Evolutionary conservation across 2,888 invertebrate genomes (phyloP).

Genomic region (Clistopyga incitator): DNA sequence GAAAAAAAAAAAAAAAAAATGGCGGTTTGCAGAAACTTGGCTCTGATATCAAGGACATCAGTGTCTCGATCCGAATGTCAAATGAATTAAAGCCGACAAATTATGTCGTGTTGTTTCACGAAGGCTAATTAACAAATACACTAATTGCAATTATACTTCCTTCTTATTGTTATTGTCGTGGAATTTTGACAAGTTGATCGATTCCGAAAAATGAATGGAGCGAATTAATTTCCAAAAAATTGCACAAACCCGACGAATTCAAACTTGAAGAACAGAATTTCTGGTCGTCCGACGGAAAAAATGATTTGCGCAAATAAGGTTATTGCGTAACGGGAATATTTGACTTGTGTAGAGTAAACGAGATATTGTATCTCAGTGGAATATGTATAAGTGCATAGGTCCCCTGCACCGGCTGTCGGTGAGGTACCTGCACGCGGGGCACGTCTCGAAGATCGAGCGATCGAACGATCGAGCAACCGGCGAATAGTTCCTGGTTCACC

Average conservation of each 20-base stretch:
- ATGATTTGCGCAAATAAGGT: not conserved
- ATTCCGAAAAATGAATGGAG: too few species aligned
- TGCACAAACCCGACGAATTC: too few species aligned
- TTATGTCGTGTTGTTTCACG: too few species aligned
- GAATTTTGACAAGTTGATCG: too few species aligned
- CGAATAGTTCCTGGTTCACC: constrained; percentile 81
- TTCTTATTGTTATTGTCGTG: too few species aligned
- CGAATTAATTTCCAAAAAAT: too few species aligned
- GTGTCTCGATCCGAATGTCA: not conserved
- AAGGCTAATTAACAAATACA: not conserved
- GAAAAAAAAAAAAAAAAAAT: constrained; percentile 3
- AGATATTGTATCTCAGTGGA: constrained; percentile 43
- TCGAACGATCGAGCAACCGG: constrained; percentile 68
- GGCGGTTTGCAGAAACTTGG: not conserved
- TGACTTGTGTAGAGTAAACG: constrained; percentile 24
- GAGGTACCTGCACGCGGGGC: constrained; percentile 65
- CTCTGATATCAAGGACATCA: not conserved
- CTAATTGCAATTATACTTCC: too few species aligned
- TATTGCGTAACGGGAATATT: constrained; percentile 3
- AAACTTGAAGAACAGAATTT: too few species aligned
- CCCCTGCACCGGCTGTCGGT: constrained; percentile 46
- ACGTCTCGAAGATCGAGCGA: constrained; percentile 65
- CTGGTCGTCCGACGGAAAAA: too few species aligned
- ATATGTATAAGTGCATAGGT: constrained; percentile 53
- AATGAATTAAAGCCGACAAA: not conserved